These are phyloP conservation scores for Zhuqinia jingwanae DNA, from an alignment of 2,888 invertebrate species.

Conservation along the genomic window DNA sequence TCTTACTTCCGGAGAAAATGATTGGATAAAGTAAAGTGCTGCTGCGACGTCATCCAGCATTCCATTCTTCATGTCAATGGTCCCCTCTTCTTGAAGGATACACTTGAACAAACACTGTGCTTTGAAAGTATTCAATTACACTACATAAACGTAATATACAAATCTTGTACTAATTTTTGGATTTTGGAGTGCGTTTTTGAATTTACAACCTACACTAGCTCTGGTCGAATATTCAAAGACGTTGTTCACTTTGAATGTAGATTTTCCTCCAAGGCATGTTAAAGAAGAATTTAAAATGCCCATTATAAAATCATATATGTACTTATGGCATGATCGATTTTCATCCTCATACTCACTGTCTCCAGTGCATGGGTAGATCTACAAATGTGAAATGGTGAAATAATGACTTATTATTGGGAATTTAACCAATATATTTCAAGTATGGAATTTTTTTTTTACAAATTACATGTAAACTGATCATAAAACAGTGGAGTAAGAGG, in stretches of 20 bases:
- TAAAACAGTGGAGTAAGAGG: too few species aligned
- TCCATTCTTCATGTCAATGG: constrained; percentile 7
- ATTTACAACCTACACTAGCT: constrained; percentile 36
- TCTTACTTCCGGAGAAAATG: constrained; percentile 29
- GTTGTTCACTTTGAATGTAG: constrained; percentile 41
- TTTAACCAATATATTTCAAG: too few species aligned
- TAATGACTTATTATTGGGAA: too few species aligned
- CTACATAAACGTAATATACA: too few species aligned
- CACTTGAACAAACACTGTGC: constrained; percentile 64
- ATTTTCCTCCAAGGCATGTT: constrained; percentile 44
- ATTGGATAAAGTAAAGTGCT: constrained; percentile 64
- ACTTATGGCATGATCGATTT: constrained; percentile 51
- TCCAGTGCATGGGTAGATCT: too few species aligned
- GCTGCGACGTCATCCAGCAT: constrained; percentile 57
- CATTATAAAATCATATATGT: constrained; percentile 20
- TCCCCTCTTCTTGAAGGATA: constrained; percentile 51
- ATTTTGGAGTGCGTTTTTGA: too few species aligned
- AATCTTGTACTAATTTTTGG: neutral
- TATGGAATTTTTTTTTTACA: too few species aligned
- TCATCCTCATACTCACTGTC: too few species aligned
- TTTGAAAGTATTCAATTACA: too few species aligned
- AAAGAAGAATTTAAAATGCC: constrained; percentile 6
- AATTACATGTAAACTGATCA: too few species aligned
- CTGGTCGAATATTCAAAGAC: constrained; percentile 57
- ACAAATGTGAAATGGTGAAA: too few species aligned